Conservation (phyloP, 2,797 vertebrate species). For the Phylloscopus collybita region DNA sequence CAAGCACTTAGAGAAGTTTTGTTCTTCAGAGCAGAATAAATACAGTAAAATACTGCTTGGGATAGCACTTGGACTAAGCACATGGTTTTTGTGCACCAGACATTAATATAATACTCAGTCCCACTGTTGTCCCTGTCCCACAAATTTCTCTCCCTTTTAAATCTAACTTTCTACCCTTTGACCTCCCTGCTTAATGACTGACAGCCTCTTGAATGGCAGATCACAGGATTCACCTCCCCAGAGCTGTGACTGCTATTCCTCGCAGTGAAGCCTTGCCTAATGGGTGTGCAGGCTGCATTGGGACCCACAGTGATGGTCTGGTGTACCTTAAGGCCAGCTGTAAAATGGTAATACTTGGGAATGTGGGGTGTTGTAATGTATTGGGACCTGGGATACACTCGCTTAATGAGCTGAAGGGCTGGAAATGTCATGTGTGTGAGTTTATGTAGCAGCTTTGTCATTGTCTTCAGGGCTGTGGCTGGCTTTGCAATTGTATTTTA, state of each 20-base stretch:
- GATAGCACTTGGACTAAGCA: neutral
- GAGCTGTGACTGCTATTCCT: neutral
- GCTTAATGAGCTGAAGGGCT: neutral
- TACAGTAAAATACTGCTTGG: neutral
- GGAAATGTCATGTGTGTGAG: neutral
- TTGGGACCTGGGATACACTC: neutral
- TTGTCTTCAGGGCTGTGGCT: neutral
- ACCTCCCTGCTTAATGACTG: neutral
- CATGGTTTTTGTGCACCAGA: neutral
- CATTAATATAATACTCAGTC: neutral
- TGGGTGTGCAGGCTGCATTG: neutral
- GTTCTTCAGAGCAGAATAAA: neutral
- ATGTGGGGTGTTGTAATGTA: neutral
- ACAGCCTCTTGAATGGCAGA: neutral
- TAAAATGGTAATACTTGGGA: neutral
- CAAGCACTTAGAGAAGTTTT: neutral
- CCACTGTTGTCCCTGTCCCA: neutral
- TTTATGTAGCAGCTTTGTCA: neutral
- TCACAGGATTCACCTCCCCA: neutral
- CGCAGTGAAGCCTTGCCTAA: neutral
- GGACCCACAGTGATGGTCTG: neutral
- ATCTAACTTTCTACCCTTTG: neutral
- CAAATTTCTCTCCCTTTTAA: neutral
- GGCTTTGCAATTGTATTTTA: neutral
- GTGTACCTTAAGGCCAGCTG: neutral